phyloP scores from a whole-genome alignment of 2,113 vertebrate genomes.

The Callorhinus ursinus region DNA sequence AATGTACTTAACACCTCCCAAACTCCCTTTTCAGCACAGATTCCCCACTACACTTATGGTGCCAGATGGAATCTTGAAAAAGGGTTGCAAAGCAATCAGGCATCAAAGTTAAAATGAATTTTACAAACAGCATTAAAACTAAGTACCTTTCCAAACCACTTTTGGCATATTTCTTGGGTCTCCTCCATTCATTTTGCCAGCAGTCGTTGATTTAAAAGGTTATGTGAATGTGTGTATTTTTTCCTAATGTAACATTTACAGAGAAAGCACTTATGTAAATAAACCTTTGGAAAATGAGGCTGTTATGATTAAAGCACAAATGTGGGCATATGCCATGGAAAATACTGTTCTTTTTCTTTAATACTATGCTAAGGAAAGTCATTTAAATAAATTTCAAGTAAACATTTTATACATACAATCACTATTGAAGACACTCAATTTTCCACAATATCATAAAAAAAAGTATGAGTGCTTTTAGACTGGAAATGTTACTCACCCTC shows the following conservation, averaged over 20 bases:
- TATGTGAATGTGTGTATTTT: slow-evolving; percentile 63
- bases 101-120: slow-evolving; percentile 83
- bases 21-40: slow-evolving; percentile 65
- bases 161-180: slow-evolving; percentile 76
- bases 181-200: slow-evolving; percentile 70
- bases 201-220: slow-evolving; percentile 82
- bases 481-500: slow-evolving; percentile 78
- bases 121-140: slow-evolving; percentile 75
- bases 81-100: slow-evolving; percentile 72
- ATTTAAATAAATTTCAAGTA: slow-evolving; percentile 67
- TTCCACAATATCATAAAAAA: slow-evolving; percentile 54
- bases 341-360: slow-evolving; percentile 78
- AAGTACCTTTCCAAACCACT: slow-evolving; percentile 79
- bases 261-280: slow-evolving; percentile 82
- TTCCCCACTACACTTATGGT: slow-evolving; percentile 67
- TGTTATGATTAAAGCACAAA: slow-evolving; percentile 81
- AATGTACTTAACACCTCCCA: slow-evolving; percentile 34
- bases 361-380: slow-evolving; percentile 71
- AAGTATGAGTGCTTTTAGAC: slow-evolving; percentile 71
- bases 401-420: slow-evolving; percentile 61
- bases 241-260: slow-evolving; percentile 79
- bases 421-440: slow-evolving; percentile 9
- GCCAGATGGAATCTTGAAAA: slow-evolving; percentile 71
- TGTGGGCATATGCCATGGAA: slow-evolving; percentile 78
- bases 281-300: slow-evolving; percentile 80